Base-by-base conservation (phyloP, 2,797 vertebrate species). In the Mionectes olivaceus region DNA sequence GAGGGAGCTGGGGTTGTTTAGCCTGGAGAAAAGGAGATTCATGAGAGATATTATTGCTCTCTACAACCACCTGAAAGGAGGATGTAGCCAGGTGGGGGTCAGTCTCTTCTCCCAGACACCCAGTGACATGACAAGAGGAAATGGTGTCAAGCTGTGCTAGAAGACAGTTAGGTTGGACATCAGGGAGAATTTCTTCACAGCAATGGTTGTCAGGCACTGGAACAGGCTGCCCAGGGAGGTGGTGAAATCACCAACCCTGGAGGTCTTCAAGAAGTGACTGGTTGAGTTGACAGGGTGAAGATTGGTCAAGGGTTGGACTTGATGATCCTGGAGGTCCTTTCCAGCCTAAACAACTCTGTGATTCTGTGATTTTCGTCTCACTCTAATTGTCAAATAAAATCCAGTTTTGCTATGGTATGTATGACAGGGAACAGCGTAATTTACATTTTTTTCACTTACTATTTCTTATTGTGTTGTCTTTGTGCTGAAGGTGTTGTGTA, bases 401-500 rank as follows among this genome's bases (percentile, higher is more conserved):
- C 53, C 77, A 63, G 27, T 78, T 94, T 73, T 83, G 60, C 63
- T 93, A 28, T 23, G 50, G 37, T 7, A 53, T 55, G 32, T 5
- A 10, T 55, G 55, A 63, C 24, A 85, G 7, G 5, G 25, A 71
- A 18, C 12, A 35, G 35, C 27, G 12, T 32, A 74, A 77, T 28
- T 52, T 70, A 8, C 27, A 28, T 50, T 87, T 70, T 9, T 83
- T 85, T 94, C 24, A 56, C 28, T 90, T 52, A 47, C 37, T 44
- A 17, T 83, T 87, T 95, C n/a, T 79, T 78, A 5, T 13, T 85
- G 33, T 95, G 24, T 59, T 97, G 46, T 96, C 61, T 96, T 95
- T 97, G 44, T 95, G 57, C 80, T 90, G 43, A 87, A 98, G 98
- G 98, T 83, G 95, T 98, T 83, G 98, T 94, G 46, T 98, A 98